Percentiles rank a stretch among this genome's conserved stretches.
These are phyloP conservation scores for Biston betularia DNA, from an alignment of 2,888 invertebrate species.

Conservation along the genomic window DNA sequence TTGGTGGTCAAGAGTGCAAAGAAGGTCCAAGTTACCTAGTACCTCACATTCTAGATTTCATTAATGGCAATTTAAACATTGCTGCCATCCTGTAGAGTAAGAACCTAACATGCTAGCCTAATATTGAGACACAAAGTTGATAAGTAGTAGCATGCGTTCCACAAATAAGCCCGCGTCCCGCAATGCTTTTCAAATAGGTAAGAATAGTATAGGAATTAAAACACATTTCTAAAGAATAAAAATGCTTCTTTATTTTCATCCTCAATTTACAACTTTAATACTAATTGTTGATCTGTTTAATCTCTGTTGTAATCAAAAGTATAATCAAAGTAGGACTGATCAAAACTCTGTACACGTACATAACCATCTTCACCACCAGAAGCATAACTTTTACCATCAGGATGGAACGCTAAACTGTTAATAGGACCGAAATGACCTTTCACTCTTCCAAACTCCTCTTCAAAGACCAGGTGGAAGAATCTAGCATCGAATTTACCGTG, in stretches of 20 bases:
- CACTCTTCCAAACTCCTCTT: conserved; percentile 98
- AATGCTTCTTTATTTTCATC: conserved; percentile 39
- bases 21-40: no score
- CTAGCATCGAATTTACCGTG: conserved; percentile 98
- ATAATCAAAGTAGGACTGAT: conserved; percentile 98
- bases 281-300: conserved; percentile 52
- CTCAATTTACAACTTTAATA: conserved; percentile 40
- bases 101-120: no score
- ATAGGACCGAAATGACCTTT: conserved; percentile 99
- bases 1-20: no score
- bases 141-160: no score
- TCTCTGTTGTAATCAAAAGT: conserved; percentile 93
- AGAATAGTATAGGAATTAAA: conserved; percentile 2
- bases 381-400: conserved; percentile 98
- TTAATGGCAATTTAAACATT: no score
- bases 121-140: no score
- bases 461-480: conserved; percentile 98
- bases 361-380: conserved; percentile 99
- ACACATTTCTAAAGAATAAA: conserved; percentile 33
- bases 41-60: no score
- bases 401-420: conserved; percentile 99
- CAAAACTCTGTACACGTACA: conserved; percentile 97
- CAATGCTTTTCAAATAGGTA: no score
- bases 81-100: no score
- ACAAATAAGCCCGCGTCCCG: no score